Evolutionary conservation across 2,113 vertebrate species (phyloP), one percentile per base, ranked within the genome.

Genomic region (Illadopsis cleaveri): DNA sequence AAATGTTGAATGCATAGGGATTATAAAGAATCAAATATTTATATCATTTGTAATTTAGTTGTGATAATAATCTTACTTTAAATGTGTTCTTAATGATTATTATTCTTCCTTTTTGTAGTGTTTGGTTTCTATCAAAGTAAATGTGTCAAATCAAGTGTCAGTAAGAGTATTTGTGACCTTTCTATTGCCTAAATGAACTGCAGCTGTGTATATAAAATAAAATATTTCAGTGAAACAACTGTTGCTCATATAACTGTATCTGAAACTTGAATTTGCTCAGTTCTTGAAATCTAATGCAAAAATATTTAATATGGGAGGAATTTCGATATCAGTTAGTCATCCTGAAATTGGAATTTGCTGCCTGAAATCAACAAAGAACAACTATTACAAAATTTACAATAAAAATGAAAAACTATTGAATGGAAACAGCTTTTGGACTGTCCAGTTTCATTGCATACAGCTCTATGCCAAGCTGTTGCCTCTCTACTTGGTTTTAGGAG

Each of bases 141-240:
- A 90, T 0, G 8, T 94, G 65, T 97, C 94, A 94, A 79, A 87
- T 91, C 60, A 23, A 75, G 58, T 86, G 82, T 90, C 92, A 66
- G 78, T 73, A 71, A 62, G 92, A 10, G 33, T 86, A 70, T 86
- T 73, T 89, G 85, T 96, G 90, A 94, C 66, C 85, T 94, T 90
- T 91, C 53, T 92, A 12, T 86, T 94, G 94, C 92, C 89, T 92
- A 68, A 94, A 85, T 90, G 79, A 96, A 86, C 62, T 86, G 69
- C 90, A 85, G 92, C 89, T 93, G 72, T 94, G 56, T 95, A 38
- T 92, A 88, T 89, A 69, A 81, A 95, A 92, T 97, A 89, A 96
- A 97, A 69, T 30, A 76, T 51, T 81, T 45, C 35, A 71, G 60
- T 83, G 62, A 80, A 93, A 78, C 7, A 33, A 78, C 65, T 93